Conservation (phyloP, 2,888 invertebrate species). For the Drosophila greeni region DNA sequence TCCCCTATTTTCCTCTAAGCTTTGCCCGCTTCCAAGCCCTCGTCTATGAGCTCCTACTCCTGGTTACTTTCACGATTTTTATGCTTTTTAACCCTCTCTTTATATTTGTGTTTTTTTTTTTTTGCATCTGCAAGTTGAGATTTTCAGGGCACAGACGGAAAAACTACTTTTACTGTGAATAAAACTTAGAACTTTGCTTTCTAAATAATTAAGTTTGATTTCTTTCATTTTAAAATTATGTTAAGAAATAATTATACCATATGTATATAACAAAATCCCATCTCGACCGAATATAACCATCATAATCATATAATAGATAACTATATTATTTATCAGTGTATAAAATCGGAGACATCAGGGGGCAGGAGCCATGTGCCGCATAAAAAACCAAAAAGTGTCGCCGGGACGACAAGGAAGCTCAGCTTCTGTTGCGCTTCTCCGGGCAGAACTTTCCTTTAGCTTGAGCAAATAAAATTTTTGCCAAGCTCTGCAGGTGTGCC, state of each 20-base stretch:
- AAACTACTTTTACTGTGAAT: neutral
- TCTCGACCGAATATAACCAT: neutral
- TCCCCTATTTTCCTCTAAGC: conserved; percentile 1
- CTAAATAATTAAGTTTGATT: neutral
- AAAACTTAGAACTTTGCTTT: neutral
- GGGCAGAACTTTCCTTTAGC: conserved; percentile 28
- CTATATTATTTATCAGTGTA: conserved; percentile 1
- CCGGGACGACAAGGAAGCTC: conserved; percentile 37
- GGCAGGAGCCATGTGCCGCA: conserved; percentile 6
- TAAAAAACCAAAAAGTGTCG: conserved; percentile 39
- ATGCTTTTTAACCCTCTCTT: conserved; percentile 7
- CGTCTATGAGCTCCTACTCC: conserved; percentile 2
- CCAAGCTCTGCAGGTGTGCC: conserved; percentile 33
- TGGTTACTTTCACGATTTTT: conserved; percentile 2
- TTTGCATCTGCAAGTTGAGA: conserved; percentile 24
- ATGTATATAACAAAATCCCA: neutral
- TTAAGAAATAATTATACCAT: neutral
- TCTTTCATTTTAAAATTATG: neutral
- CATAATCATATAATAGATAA: too few species aligned
- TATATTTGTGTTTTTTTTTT: neutral
- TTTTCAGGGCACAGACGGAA: conserved; percentile 9
- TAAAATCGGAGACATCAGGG: neutral
- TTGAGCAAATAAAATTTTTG: conserved; percentile 43
- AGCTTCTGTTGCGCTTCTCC: conserved; percentile 29
- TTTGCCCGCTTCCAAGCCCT: conserved; percentile 13